These are phyloP conservation scores for Bactericera cockerelli DNA, from an alignment of 1,140 invertebrate species.

Conservation along the genomic window DNA sequence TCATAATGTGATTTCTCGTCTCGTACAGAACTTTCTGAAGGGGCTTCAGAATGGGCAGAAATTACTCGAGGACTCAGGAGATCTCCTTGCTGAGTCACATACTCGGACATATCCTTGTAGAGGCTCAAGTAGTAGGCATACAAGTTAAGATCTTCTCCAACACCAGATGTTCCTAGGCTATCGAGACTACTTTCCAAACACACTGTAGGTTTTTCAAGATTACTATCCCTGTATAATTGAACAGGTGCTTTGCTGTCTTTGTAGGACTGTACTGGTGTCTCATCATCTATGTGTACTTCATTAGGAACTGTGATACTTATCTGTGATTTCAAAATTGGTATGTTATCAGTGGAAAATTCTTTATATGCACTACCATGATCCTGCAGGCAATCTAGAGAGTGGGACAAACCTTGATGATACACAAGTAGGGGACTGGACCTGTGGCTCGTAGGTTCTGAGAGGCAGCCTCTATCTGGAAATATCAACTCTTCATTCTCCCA, in stretches of 20 bases:
- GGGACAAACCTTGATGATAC: background rate
- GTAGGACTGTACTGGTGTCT: no score
- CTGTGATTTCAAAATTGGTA: no score
- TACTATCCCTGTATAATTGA: background rate
- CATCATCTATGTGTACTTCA: no score
- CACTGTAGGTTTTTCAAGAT: background rate
- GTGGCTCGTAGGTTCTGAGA: background rate
- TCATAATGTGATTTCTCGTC: no score
- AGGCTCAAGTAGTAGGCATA: background rate
- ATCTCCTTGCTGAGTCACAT: background rate
- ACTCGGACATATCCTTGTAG: conserved; percentile 2
- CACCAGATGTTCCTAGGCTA: background rate
- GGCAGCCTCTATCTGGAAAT: background rate
- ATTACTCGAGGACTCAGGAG: background rate
- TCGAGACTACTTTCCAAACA: background rate
- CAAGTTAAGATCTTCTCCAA: background rate
- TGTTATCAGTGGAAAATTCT: no score
- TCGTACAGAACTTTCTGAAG: no score
- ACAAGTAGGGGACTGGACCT: background rate
- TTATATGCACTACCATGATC: background rate
- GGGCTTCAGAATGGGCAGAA: no score
- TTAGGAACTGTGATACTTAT: no score
- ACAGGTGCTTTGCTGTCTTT: no score
- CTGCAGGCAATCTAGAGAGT: background rate
- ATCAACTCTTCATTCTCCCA: background rate